Conservation (phyloP, 1,140 invertebrate genomes). For the Drosophila bocki region DNA sequence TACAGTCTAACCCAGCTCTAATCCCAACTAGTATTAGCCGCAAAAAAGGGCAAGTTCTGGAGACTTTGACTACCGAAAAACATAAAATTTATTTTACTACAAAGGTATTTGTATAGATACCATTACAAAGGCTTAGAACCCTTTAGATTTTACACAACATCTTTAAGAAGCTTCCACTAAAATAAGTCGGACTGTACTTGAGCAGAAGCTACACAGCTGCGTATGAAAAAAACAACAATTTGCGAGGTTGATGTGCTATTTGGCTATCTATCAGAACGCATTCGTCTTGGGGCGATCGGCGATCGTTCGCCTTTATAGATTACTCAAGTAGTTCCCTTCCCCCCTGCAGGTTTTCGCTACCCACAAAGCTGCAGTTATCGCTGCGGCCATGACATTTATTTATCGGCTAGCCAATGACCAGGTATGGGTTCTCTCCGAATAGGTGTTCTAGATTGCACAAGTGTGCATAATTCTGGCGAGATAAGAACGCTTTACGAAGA, state of each 20-base stretch:
- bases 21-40: not conserved
- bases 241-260: constrained; percentile 24
- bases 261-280: constrained; percentile 25
- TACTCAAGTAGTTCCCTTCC: constrained; percentile 1
- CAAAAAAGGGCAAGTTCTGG: not conserved
- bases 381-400: constrained; percentile 60
- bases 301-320: constrained; percentile 12
- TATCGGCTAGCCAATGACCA: constrained; percentile 48
- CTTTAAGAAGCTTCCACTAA: not conserved
- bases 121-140: not conserved
- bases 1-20: constrained; percentile 25
- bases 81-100: not conserved
- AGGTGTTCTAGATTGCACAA: constrained; percentile 21
- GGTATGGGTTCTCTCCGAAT: constrained; percentile 17
- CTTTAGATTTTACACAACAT: not conserved
- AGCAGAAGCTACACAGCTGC: not conserved
- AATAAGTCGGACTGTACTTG: constrained; percentile 8
- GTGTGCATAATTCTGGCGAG: constrained; percentile 26
- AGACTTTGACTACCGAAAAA: not conserved
- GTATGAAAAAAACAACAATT: not conserved
- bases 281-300: not conserved
- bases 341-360: constrained; percentile 1
- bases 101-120: not conserved
- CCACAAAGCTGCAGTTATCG: constrained; percentile 35
- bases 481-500: constrained; percentile 31